Evolutionary conservation across 2,797 vertebrate species (phyloP).

Genomic region (Rallus crepitans): DNA sequence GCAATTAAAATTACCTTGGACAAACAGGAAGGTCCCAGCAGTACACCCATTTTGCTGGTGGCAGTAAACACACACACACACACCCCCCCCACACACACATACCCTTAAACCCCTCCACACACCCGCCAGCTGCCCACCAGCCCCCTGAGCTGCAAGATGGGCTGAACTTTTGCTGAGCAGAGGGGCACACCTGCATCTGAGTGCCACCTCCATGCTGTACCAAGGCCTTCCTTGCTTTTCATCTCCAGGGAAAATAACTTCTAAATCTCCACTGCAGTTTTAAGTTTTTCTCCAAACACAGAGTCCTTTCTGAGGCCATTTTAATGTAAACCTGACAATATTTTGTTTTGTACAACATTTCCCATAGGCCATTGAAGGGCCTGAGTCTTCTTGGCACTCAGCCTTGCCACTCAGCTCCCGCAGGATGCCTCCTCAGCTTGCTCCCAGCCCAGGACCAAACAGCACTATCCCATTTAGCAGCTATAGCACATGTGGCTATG

Average conservation of each 20-base stretch:
- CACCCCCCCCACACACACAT: no score
- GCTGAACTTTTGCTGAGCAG: background rate
- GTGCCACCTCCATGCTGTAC: background rate
- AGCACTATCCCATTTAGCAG: background rate
- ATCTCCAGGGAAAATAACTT: background rate
- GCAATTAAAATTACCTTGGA: background rate
- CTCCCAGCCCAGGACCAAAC: background rate
- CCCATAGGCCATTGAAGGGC: no score
- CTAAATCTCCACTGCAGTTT: background rate
- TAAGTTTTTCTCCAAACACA: background rate
- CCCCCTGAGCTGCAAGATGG: rapidly evolving
- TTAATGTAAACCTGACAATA: background rate
- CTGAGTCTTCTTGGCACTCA: background rate
- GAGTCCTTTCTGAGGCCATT: background rate
- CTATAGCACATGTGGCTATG: background rate
- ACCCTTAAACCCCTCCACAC: no score
- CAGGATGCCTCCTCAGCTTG: background rate
- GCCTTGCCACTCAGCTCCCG: background rate
- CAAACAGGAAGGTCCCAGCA: background rate
- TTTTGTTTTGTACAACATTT: background rate
- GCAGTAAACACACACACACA: no score
- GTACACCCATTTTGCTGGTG: rapidly evolving
- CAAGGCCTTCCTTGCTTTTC: background rate
- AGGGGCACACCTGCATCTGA: background rate
- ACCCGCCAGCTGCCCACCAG: rapidly evolving